phyloP scores from a whole-genome alignment of 2,113 vertebrate genomes.

The Todiramphus saurophagus region DNA sequence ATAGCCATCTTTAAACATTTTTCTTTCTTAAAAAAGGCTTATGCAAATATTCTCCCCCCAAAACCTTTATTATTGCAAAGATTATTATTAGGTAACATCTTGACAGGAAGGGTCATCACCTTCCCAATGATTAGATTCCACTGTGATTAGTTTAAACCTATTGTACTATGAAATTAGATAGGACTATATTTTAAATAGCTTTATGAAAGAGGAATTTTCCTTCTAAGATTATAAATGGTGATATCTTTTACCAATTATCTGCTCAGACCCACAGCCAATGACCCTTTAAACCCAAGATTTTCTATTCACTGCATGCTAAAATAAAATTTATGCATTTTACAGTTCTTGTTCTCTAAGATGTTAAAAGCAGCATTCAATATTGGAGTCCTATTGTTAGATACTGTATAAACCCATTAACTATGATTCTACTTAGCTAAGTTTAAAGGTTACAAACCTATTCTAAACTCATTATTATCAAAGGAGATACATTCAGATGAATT shows the following conservation, averaged over 20 bases:
- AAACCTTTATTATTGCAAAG: background rate
- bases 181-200: background rate
- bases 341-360: background rate
- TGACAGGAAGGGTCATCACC: background rate
- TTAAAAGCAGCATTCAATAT: background rate
- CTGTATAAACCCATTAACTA: background rate
- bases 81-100: background rate
- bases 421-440: background rate
- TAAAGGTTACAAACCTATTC: slow-evolving; percentile 23
- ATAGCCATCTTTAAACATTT: background rate
- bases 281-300: background rate
- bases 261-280: background rate
- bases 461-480: background rate
- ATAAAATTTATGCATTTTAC: background rate
- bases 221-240: background rate
- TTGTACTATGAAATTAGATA: background rate
- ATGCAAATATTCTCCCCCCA: background rate
- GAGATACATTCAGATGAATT: background rate
- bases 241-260: background rate
- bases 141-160: background rate
- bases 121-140: background rate
- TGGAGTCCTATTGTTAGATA: background rate
- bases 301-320: background rate
- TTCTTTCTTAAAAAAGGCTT: background rate
- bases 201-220: background rate